Conservation (phyloP, 2,888 invertebrate species). For the Axea sp. region DNA sequence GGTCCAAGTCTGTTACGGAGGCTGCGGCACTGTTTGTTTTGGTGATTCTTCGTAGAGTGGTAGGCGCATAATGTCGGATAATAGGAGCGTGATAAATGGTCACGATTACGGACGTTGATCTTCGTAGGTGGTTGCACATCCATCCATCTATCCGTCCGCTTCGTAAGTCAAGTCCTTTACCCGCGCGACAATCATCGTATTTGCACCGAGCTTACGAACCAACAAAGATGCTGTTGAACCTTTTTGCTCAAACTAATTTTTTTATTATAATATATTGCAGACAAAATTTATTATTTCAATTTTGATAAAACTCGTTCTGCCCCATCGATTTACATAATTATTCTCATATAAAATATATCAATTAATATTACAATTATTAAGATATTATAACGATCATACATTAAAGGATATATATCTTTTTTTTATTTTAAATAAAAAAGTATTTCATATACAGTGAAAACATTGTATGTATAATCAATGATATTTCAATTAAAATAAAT, state of each 20-base stretch:
- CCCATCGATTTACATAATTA: too few species aligned
- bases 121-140: conserved; percentile 59
- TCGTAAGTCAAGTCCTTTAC: conserved; percentile 37
- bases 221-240: conserved; percentile 51
- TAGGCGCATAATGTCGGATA: conserved; percentile 58
- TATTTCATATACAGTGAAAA: too few species aligned
- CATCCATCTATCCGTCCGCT: conserved; percentile 54
- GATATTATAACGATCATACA: too few species aligned
- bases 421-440: too few species aligned
- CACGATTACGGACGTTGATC: conserved; percentile 63
- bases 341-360: too few species aligned
- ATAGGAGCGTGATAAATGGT: conserved; percentile 61
- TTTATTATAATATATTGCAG: too few species aligned
- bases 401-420: too few species aligned
- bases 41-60: conserved; percentile 55
- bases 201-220: conserved; percentile 26
- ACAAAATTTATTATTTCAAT: too few species aligned
- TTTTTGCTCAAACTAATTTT: conserved; percentile 41
- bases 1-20: conserved; percentile 39
- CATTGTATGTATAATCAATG: too few species aligned
- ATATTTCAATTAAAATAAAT: too few species aligned
- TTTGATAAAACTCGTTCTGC: too few species aligned
- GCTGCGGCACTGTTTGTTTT: conserved; percentile 57
- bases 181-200: conserved; percentile 55
- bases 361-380: too few species aligned